These are phyloP conservation scores for Ceratosolen fusciceps DNA, from an alignment of 1,140 invertebrate species.

Conservation along the genomic window DNA sequence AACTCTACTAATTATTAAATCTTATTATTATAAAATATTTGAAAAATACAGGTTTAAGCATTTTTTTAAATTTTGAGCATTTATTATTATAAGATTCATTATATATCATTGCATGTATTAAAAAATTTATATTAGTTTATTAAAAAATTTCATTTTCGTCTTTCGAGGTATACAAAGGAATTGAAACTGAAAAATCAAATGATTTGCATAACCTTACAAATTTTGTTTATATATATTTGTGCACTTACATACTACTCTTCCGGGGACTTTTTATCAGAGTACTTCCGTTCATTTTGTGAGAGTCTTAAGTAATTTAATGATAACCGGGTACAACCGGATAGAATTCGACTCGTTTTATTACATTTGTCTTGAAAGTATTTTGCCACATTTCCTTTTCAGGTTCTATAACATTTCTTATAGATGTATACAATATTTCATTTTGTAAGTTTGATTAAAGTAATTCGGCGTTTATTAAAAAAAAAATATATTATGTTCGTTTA, in stretches of 20 bases:
- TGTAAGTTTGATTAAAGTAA: no score
- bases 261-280: conserved; percentile 36
- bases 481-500: no score
- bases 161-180: background rate
- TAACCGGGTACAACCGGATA: conserved; percentile 48
- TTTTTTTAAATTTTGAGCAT: no score
- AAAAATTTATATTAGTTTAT: no score
- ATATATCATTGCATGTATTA: no score
- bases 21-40: no score
- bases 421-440: no score
- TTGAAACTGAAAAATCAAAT: background rate
- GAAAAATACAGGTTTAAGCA: no score
- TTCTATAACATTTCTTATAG: background rate
- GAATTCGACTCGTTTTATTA: conserved; percentile 26
- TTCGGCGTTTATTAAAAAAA: no score
- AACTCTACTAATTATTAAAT: no score
- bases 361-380: conserved; percentile 10
- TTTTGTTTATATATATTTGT: conserved; percentile 32
- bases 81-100: no score
- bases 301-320: conserved; percentile 45
- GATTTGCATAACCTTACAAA: conserved; percentile 16
- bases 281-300: conserved; percentile 38
- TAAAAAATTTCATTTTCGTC: no score
- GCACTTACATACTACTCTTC: conserved; percentile 32
- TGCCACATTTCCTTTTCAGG: conserved; percentile 10